These are phyloP conservation scores for Siderastrea siderea DNA, from an alignment of 92 coral and sea anemone species.

Conservation along the genomic window DNA sequence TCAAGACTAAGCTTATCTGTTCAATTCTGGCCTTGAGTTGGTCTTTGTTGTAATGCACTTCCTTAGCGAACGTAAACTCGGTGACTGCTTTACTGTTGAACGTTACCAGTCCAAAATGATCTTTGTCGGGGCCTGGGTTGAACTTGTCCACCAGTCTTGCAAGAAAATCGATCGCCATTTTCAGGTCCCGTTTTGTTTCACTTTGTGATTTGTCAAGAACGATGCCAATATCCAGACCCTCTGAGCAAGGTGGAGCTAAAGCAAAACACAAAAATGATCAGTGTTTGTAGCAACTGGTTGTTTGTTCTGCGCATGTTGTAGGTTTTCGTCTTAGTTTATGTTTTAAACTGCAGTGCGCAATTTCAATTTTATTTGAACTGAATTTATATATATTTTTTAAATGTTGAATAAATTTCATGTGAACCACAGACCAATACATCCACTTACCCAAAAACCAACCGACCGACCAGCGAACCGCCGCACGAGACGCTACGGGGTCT, in stretches of 20 bases:
- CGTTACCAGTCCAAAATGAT: slow-evolving; percentile 32
- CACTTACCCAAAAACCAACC: too few relatives aligned
- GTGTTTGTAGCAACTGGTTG: not conserved
- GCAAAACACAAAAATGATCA: not conserved
- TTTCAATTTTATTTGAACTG: too few relatives aligned
- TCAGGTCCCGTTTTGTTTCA: not conserved
- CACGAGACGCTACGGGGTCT: too few relatives aligned
- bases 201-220: slow-evolving; percentile 37
- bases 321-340: not conserved
- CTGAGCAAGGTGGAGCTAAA: slow-evolving; percentile 21
- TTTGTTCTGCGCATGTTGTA: too few relatives aligned
- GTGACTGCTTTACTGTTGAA: not conserved
- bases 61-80: not conserved
- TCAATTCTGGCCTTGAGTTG: not conserved
- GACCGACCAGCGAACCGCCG: too few relatives aligned
- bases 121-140: slow-evolving; percentile 23
- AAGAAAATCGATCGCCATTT: not conserved
- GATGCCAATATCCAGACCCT: slow-evolving; percentile 31
- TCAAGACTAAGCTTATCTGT: not conserved
- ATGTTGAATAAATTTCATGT: too few relatives aligned
- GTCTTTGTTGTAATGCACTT: not conserved
- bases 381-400: too few relatives aligned
- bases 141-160: slow-evolving; percentile 20
- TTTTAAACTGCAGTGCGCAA: too few relatives aligned
- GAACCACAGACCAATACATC: too few relatives aligned